Conservation (phyloP, 2,797 vertebrate genomes). For the Poecilia velifera region DNA sequence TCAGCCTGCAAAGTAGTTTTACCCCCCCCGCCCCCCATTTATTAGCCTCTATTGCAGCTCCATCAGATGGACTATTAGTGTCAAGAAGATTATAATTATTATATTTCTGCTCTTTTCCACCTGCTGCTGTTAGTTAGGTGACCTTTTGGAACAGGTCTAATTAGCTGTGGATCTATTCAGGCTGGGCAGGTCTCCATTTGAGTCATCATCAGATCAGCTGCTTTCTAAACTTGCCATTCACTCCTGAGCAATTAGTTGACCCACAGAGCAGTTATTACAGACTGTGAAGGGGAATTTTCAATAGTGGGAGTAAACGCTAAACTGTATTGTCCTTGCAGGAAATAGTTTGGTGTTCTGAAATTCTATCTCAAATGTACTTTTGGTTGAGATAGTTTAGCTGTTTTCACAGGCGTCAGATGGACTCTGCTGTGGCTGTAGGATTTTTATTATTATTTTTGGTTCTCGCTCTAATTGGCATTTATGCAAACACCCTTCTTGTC, state of each 20-base stretch:
- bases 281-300: neutral
- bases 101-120: slow-evolving; percentile 23
- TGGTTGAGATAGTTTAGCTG: slow-evolving; percentile 1
- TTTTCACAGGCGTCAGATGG: neutral
- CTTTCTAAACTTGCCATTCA: slow-evolving; percentile 9
- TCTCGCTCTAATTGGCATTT: neutral
- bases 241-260: neutral
- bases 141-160: slow-evolving; percentile 21
- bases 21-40: neutral
- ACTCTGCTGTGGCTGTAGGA: neutral
- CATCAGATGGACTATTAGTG: slow-evolving; percentile 3
- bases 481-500: neutral
- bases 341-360: neutral
- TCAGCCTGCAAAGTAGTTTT: neutral
- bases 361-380: neutral
- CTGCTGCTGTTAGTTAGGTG: slow-evolving; percentile 16
- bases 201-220: slow-evolving; percentile 6
- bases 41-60: neutral
- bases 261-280: slow-evolving; percentile 3
- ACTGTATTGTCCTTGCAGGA: neutral
- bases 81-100: slow-evolving; percentile 11
- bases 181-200: slow-evolving; percentile 4
- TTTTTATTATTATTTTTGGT: neutral
- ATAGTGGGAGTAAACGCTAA: neutral
- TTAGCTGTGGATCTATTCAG: slow-evolving; percentile 25